Percentiles rank a stretch among this genome's conserved stretches.
Conservation (phyloP, 2,888 invertebrate species). For the Pristionchus maxplancki region DNA sequence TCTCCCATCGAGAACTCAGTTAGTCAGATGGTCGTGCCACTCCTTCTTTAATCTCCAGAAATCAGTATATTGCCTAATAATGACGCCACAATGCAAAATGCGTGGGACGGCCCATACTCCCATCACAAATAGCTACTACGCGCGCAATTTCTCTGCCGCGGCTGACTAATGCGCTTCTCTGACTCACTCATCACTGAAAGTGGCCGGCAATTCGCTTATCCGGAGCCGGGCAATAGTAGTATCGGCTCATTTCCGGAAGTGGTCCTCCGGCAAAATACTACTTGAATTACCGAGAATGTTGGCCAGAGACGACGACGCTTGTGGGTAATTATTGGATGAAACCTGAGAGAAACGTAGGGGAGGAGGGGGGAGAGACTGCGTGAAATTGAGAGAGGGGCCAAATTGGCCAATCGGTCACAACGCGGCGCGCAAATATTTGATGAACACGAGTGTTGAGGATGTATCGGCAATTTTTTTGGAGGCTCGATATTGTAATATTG, state of each 20-base stretch:
- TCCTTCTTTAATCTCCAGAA: too few species aligned
- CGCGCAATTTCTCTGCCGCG: not conserved
- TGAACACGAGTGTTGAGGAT: not conserved
- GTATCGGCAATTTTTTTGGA: too few species aligned
- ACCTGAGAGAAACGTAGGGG: slow-evolving; percentile 23
- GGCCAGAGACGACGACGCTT: slow-evolving; percentile 1
- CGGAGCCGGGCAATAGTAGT: not conserved
- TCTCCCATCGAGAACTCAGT: too few species aligned
- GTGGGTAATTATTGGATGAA: slow-evolving; percentile 5
- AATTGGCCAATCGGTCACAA: not conserved
- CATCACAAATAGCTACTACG: not conserved
- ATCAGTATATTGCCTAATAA: not conserved
- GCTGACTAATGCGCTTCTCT: not conserved
- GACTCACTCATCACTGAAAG: not conserved
- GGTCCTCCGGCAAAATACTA: not conserved
- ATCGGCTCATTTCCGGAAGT: slow-evolving; percentile 13
- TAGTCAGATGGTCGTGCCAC: too few species aligned
- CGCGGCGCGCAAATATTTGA: not conserved
- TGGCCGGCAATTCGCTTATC: not conserved
- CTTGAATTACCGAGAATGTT: not conserved
- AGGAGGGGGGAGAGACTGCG: not conserved
- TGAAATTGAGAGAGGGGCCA: not conserved
- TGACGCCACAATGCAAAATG: not conserved
- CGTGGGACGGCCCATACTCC: not conserved
- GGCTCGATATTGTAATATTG: too few species aligned